Evolutionary conservation across 1,140 invertebrate genomes (phyloP).

Genomic region (Wasmannia auropunctata): DNA sequence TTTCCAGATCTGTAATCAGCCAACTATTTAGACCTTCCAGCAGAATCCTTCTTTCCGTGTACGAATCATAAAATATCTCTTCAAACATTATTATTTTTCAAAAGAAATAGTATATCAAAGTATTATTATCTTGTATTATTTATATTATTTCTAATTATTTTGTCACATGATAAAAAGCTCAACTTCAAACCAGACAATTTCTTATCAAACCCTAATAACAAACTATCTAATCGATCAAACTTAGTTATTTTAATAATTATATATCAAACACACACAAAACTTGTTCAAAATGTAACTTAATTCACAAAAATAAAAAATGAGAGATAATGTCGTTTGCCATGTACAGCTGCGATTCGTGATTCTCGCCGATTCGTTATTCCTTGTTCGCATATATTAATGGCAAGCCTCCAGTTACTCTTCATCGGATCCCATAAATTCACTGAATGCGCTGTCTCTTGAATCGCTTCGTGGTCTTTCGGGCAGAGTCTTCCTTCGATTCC

Average conservation of each 20-base stretch:
- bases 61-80: too few species aligned
- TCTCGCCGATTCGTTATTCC: neutral
- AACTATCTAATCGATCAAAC: neutral
- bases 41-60: too few species aligned
- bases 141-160: too few species aligned
- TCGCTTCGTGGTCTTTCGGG: neutral
- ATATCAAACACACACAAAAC: neutral
- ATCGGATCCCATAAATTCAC: neutral
- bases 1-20: too few species aligned
- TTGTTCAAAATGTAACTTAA: neutral
- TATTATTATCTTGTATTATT: too few species aligned
- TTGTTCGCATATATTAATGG: neutral
- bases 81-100: too few species aligned
- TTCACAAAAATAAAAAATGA: neutral
- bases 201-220: neutral
- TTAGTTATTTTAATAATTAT: neutral
- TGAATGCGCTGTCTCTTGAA: neutral
- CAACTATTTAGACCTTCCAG: too few species aligned
- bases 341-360: neutral
- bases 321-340: neutral
- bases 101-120: too few species aligned
- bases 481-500: neutral
- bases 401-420: neutral
- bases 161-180: neutral
- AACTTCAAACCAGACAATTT: neutral